Base-by-base conservation (phyloP, 2,113 vertebrate genomes). In the Cottus gobio region DNA sequence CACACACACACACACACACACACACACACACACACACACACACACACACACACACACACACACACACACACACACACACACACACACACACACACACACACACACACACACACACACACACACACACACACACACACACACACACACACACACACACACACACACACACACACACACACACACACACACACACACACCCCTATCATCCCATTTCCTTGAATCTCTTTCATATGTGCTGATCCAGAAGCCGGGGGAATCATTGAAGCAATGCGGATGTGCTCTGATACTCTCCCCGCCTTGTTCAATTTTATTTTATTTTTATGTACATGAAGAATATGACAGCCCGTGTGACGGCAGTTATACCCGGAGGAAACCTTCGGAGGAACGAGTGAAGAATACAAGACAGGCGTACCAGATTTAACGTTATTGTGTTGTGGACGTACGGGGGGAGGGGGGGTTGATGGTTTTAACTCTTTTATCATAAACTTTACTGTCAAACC, bases 181-280 rank as follows among this genome's bases (percentile, higher is more conserved):
- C 60, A 60, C 67, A 61, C 28, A 31, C 58, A 75, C 56, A 68
- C 64, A 87, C 44, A 68, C 57, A 60, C 77, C 78, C 70, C 67
- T 1, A 34, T 86, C 78, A 62, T 64, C 68, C 62, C 26, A 37
- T 58, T 83, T 79, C 52, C 61, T 46, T 13, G 6, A 75, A 39
- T 80, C 31, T 4, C 64, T 72, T 89, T 88, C 71, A 89, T 88
- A 60, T 72, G 48, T 22, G 60, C 63, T 46, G 48, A 88, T 86
- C 56, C 80, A 61, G 87, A 83, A 77, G 60, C 58, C 57, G 7
- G 48, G 18, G 13, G 67, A 83, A 78, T 77, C 56, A 84, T 82
- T 60, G 70, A 77, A 56, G 80, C 72, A 9, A 64, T 36, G 34
- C 48, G 18, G 78, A 79, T 69, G 72, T 48, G 81, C n/a, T 72